These are phyloP conservation scores for Anastatus disparis DNA, from an alignment of 1,140 invertebrate genomes.

Conservation along the genomic window DNA sequence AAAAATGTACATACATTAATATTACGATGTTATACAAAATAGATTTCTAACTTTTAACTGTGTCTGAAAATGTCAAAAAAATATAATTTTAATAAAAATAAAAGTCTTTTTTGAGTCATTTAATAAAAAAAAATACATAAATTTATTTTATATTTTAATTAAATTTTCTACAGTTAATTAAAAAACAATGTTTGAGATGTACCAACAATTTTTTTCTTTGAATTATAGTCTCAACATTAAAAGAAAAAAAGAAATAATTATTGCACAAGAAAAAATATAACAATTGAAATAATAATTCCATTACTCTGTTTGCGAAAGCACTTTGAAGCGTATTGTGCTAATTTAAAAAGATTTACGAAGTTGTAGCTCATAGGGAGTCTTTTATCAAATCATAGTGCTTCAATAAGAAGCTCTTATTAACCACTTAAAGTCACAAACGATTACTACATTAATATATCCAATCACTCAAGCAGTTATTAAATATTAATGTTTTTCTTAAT, in stretches of 20 bases:
- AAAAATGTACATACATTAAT: too few relatives aligned
- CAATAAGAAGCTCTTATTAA: constrained; percentile 37
- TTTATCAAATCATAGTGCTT: constrained; percentile 40
- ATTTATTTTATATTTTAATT: too few relatives aligned
- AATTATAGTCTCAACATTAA: too few relatives aligned
- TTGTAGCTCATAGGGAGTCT: not conserved
- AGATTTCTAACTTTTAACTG: too few relatives aligned
- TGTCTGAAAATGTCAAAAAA: too few relatives aligned
- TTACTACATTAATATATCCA: constrained; percentile 30
- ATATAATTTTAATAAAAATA: too few relatives aligned
- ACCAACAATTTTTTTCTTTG: too few relatives aligned
- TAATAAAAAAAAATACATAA: not conserved
- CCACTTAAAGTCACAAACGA: constrained; percentile 33
- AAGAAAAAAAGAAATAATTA: not conserved
- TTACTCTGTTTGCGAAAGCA: constrained; percentile 30
- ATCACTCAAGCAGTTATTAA: constrained; percentile 16
- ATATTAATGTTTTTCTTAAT: constrained; percentile 28
- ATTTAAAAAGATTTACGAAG: constrained; percentile 40
- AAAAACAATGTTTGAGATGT: too few relatives aligned
- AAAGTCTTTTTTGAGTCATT: not conserved
- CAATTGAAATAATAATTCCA: constrained; percentile 17
- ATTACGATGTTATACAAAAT: too few relatives aligned
- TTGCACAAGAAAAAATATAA: not conserved
- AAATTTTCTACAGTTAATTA: too few relatives aligned
- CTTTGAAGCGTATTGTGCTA: constrained; percentile 32